Base-by-base conservation (phyloP, 2,797 vertebrate species). In the Mastacembelus armatus region DNA sequence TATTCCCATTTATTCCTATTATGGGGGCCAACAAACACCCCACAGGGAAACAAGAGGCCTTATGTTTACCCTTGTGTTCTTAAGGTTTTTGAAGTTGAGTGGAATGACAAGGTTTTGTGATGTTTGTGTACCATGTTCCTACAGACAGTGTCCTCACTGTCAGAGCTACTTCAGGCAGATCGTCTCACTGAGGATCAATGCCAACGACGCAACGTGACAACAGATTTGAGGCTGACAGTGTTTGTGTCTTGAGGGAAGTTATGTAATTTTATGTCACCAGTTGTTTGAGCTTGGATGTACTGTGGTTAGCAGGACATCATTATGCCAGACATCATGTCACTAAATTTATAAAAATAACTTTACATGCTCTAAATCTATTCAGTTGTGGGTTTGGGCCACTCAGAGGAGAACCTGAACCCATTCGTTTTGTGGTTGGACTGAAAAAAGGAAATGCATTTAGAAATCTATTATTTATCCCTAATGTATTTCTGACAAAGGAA, bases 401-500 rank as follows among this genome's bases (percentile, higher is more conserved):
- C 1, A 12, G 22, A 79, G 75, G 27, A 71, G 49, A 84, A 74
- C 63, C 70, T 80, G 58, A 35, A 12, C 43, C 66, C 70, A 76
- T 84, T 74, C 6, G 77, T 84, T 78, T 66, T 44, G 47, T 58
- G 44, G 36, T 71, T 63, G 47, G 63, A 68, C 72, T 22, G 69
- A 78, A 71, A 76, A 69, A 83, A 81, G 38, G 32, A 35, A 70
- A 78, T 83, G 51, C 77, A 78, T 88, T 87, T 80, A 84, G 43
- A 73, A 77, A 82, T 74, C 73, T 52, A 81, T 86, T 88, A 85
- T 81, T 88, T 80, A 83, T 77, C 50, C 42, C 29, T 75, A 79
- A 81, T 89, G 78, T 73, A 78, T 87, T 85, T 75, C 66, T 73
- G 65, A 80, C 65, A 78, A 73, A 81, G 52, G 68, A 24, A 62